phyloP scores from a whole-genome alignment of 2,113 vertebrate species.

The Saguinus midas region DNA sequence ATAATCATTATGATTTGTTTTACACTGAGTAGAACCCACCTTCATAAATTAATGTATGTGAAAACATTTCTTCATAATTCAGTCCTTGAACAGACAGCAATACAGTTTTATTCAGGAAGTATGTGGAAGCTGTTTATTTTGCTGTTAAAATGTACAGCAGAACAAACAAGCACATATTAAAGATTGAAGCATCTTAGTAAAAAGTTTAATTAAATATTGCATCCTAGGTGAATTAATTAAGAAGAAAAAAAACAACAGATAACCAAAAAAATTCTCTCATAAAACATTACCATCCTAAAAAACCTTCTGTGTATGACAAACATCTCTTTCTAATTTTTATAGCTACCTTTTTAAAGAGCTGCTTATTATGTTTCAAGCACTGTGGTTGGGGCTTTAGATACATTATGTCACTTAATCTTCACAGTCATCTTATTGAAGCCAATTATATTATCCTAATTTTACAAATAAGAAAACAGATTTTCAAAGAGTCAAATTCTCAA shows the following conservation, averaged over 20 bases:
- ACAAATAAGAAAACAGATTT: background rate
- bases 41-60: slow-evolving; percentile 10
- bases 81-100: background rate
- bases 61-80: slow-evolving; percentile 50
- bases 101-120: background rate
- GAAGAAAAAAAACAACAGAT: background rate
- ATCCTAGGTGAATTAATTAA: background rate
- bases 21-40: background rate
- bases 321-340: background rate
- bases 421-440: background rate
- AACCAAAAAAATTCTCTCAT: background rate
- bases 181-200: background rate
- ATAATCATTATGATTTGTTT: slow-evolving; percentile 37
- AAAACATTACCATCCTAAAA: slow-evolving; percentile 24
- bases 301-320: background rate
- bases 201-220: slow-evolving; percentile 26
- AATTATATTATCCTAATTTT: slow-evolving; percentile 18
- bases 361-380: background rate
- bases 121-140: slow-evolving; percentile 1
- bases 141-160: background rate
- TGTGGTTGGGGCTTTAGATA: background rate
- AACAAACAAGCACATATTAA: slow-evolving; percentile 34
- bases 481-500: background rate
- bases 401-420: background rate
- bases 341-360: background rate